Evolutionary conservation across 2,888 invertebrate species (phyloP), one percentile per base, ranked within the genome.

Genomic region (Caenorhabditis parvicauda): DNA sequence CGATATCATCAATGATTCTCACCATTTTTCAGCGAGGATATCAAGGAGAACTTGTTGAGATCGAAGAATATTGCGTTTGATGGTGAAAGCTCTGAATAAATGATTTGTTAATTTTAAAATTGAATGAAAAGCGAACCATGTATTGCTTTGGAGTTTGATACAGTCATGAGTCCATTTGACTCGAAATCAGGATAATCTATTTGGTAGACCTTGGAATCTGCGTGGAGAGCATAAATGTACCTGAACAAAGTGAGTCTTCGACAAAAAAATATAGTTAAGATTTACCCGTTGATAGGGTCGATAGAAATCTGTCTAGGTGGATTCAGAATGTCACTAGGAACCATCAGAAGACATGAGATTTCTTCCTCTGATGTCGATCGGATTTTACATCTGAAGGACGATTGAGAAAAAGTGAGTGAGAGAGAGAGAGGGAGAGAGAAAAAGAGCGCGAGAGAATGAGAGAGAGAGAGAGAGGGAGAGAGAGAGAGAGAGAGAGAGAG

Each of bases 201-300:
- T 21, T 63, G 37, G 44, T 74, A 73, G 7, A 70, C 56, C 37
- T 74, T 74, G n/a, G 70, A 65, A 42, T 69, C 63, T n/a, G 59
- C 66, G 37, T 68, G 64, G 4, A 67, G 48, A 37, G 74, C 67
- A 44, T 77, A 77, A 6, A 76, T 45, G 53, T 63, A 70, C n/a
- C 75, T 75, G 27, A 39, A 68, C 44, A 45, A 48, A 25, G 28
- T 52, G 12, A 51, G 14, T 28, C 39, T 22, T 43, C 32, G 4
- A 29, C 49, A 44, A 43, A 3, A 12, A 4, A n/a, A 37, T 25
- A 27, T 22, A 44, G 29, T 4, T 43, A 46, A 35, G 6, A 32
- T 54, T 47, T 24, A 76, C 71, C 77, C 77, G 51, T 77, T 76
- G 29, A 70, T 67, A 0, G 65, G 54, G 55, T 77, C 77, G 7